Evolutionary conservation across 2,797 vertebrate species (phyloP).

Genomic region (Pterois miles): DNA sequence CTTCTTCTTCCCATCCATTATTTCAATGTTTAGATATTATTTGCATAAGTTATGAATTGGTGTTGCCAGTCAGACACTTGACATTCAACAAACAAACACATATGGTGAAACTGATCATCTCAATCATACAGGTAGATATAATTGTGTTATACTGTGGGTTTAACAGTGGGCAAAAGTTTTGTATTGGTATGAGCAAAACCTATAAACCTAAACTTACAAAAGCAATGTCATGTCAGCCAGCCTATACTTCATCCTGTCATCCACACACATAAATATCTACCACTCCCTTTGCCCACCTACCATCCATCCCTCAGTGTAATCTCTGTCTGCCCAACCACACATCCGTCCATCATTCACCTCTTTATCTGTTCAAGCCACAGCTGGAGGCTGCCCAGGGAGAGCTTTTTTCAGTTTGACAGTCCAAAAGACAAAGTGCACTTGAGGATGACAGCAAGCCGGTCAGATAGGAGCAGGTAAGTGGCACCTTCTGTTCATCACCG

Average conservation of each 20-base stretch:
- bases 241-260: conserved; percentile 4
- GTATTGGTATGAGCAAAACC: background rate
- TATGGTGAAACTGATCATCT: background rate
- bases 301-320: conserved; percentile 26
- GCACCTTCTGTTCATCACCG: conserved; percentile 54
- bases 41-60: background rate
- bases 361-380: conserved; percentile 24
- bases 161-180: background rate
- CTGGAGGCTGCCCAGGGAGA: background rate
- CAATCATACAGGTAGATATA: background rate
- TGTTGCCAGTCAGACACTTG: background rate
- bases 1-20: background rate
- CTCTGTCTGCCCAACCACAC: conserved; percentile 20
- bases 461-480: conserved; percentile 60
- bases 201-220: background rate
- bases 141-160: background rate
- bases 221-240: background rate
- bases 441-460: conserved; percentile 48
- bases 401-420: conserved; percentile 30
- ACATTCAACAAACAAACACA: background rate
- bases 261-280: conserved; percentile 5
- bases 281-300: background rate
- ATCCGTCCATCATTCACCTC: conserved; percentile 36
- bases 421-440: conserved; percentile 59
- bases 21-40: background rate